Percentiles rank a stretch among this genome's conserved stretches.
Evolutionary conservation across 2,888 invertebrate species (phyloP).

Genomic region (Mythimna lalbum): DNA sequence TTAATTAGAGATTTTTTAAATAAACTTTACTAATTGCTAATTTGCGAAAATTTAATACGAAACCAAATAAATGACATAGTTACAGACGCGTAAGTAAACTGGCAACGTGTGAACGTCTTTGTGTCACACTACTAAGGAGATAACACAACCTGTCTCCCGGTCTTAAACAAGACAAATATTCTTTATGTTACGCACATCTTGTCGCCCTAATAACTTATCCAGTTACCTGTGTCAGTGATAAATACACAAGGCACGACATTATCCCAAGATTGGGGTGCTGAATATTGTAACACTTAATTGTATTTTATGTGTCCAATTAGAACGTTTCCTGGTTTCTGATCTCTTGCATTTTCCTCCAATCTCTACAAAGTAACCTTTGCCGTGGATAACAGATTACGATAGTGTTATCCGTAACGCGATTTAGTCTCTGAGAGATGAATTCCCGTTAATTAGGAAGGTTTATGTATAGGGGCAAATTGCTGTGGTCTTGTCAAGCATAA

Average conservation of each 20-base stretch:
- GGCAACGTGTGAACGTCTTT: slow-evolving; percentile 5
- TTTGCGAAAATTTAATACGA: not conserved
- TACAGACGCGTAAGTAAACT: not conserved
- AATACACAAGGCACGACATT: slow-evolving; percentile 74
- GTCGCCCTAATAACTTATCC: slow-evolving; percentile 75
- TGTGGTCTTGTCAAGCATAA: slow-evolving; percentile 69
- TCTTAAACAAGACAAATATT: slow-evolving; percentile 72
- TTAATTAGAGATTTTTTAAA: too few species aligned
- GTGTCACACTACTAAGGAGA: slow-evolving; percentile 46
- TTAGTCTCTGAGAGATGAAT: slow-evolving; percentile 69
- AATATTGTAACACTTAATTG: slow-evolving; percentile 69
- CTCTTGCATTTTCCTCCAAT: slow-evolving; percentile 58
- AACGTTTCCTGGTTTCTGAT: slow-evolving; percentile 57
- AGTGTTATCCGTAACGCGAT: slow-evolving; percentile 66
- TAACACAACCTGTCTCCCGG: slow-evolving; percentile 63
- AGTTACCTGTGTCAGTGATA: slow-evolving; percentile 77
- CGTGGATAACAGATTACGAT: slow-evolving; percentile 58
- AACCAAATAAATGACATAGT: slow-evolving; percentile 2
- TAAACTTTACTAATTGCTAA: too few species aligned
- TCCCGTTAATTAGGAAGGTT: slow-evolving; percentile 71
- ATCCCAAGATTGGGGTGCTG: slow-evolving; percentile 66
- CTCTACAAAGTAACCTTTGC: slow-evolving; percentile 49
- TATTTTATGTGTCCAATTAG: slow-evolving; percentile 74
- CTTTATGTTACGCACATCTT: slow-evolving; percentile 66
- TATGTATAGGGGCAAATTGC: slow-evolving; percentile 67